phyloP scores from a whole-genome alignment of 2,113 vertebrate species.

The Cromileptes altivelis region DNA sequence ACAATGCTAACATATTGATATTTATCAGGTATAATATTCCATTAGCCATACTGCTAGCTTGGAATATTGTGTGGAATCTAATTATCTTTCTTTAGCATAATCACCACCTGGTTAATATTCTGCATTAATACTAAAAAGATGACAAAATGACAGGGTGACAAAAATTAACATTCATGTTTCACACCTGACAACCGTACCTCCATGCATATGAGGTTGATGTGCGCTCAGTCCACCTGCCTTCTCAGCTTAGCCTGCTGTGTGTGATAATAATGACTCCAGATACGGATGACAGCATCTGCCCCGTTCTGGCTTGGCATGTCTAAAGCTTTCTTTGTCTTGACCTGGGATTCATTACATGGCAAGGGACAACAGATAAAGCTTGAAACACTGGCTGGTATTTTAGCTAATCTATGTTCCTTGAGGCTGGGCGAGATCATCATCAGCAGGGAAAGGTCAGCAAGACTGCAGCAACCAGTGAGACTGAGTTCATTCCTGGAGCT shows the following conservation, averaged over 20 bases:
- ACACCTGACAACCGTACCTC: conserved; percentile 1
- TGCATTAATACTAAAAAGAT: not conserved
- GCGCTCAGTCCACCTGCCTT: not conserved
- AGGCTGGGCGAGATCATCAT: conserved; percentile 40
- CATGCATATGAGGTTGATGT: not conserved
- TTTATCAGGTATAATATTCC: not conserved
- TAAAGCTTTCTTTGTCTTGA: conserved; percentile 51
- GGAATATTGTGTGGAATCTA: not conserved
- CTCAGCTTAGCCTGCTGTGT: conserved; percentile 18
- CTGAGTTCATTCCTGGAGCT: conserved; percentile 2
- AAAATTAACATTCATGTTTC: conserved; percentile 12
- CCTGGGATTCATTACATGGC: conserved; percentile 30
- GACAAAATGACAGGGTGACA: conserved; percentile 22
- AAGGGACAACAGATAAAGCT: conserved; percentile 53
- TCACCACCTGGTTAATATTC: not conserved
- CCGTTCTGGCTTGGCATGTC: not conserved
- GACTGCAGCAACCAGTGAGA: not conserved
- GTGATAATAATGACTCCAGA: conserved; percentile 48
- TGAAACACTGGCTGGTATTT: conserved; percentile 70
- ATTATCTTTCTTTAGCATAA: not conserved
- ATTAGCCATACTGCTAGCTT: not conserved
- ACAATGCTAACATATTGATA: not conserved
- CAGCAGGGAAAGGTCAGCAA: conserved; percentile 67
- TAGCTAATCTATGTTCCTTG: conserved; percentile 43
- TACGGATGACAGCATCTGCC: conserved; percentile 37